Evolutionary conservation across 2,888 invertebrate species (phyloP).

Genomic region (Apotomis betuletana): DNA sequence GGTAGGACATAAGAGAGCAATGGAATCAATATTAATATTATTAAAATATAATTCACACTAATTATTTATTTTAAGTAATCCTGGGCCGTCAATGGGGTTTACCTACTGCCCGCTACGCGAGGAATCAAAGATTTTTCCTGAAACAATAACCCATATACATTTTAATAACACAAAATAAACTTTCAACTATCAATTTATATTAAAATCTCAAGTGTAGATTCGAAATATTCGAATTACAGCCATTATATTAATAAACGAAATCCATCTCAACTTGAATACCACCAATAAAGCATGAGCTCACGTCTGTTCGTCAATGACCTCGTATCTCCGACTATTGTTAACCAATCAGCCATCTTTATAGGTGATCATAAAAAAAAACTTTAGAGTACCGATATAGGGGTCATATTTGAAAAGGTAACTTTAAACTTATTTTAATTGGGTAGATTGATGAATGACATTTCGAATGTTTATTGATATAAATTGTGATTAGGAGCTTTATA

Average conservation of each 20-base stretch:
- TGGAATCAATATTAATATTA: too few relatives aligned
- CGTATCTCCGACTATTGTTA: conserved; percentile 17
- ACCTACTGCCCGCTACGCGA: too few relatives aligned
- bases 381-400: background rate
- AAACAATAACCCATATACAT: too few relatives aligned
- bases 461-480: conserved; percentile 22
- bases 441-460: conserved; percentile 6
- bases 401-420: background rate
- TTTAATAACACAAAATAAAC: too few relatives aligned
- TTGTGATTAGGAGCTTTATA: conserved; percentile 25
- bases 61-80: too few relatives aligned
- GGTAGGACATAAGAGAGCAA: too few relatives aligned
- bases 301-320: conserved; percentile 22
- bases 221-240: too few relatives aligned
- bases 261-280: conserved; percentile 6
- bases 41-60: too few relatives aligned
- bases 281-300: conserved; percentile 20
- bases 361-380: background rate
- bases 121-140: too few relatives aligned
- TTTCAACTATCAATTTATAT: too few relatives aligned
- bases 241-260: background rate
- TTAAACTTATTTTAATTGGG: background rate
- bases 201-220: too few relatives aligned
- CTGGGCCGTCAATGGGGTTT: too few relatives aligned
- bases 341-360: conserved; percentile 10